phyloP scores from a whole-genome alignment of 2,797 vertebrate species.

The Lutjanus campechanus region DNA sequence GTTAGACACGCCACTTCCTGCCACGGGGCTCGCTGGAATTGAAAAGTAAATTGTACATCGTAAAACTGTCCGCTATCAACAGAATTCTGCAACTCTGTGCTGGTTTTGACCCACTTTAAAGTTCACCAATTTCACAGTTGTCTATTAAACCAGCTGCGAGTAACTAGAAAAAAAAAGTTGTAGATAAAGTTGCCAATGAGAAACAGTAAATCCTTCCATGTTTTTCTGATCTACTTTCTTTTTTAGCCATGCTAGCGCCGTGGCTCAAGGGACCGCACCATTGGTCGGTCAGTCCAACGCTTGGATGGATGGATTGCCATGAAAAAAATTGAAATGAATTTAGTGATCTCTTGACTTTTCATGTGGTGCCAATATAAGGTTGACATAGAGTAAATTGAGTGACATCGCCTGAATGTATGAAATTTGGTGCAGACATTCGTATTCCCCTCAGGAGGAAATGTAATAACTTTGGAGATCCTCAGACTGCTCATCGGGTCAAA shows the following conservation, averaged over 20 bases:
- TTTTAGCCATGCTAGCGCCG: not conserved
- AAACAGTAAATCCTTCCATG: too few relatives aligned
- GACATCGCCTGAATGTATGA: slow-evolving; percentile 25
- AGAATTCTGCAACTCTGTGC: not conserved
- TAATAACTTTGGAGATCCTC: slow-evolving; percentile 23
- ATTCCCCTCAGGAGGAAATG: slow-evolving; percentile 20
- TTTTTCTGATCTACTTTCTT: not conserved
- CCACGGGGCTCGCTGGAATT: not conserved
- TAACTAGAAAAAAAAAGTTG: not conserved
- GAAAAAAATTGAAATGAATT: slow-evolving; percentile 35
- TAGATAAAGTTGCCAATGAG: too few relatives aligned
- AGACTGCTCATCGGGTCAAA: slow-evolving; percentile 8
- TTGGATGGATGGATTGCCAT: not conserved
- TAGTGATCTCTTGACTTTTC: slow-evolving; percentile 33
- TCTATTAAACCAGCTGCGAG: not conserved
- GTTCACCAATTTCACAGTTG: not conserved
- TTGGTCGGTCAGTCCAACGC: not conserved
- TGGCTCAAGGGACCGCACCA: not conserved
- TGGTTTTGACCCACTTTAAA: slow-evolving; percentile 3
- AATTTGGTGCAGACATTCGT: slow-evolving; percentile 7
- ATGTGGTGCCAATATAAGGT: not conserved
- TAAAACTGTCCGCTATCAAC: not conserved
- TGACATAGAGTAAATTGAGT: not conserved
- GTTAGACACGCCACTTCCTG: not conserved
- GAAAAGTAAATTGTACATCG: not conserved